Evolutionary conservation across 2,797 vertebrate species (phyloP).

Genomic region (Muscicapa striata): DNA sequence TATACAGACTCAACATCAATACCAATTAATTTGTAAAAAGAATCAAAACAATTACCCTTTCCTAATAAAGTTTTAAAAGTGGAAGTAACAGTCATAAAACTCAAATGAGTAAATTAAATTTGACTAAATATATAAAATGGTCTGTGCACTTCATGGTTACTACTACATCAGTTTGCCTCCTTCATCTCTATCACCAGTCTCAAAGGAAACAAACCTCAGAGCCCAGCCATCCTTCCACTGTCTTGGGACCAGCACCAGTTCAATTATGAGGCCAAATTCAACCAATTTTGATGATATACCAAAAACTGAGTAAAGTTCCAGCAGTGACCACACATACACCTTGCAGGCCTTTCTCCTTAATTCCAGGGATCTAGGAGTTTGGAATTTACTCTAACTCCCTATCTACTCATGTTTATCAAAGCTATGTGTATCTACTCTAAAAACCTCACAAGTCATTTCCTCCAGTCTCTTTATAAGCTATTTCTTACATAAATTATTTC

Average conservation of each 20-base stretch:
- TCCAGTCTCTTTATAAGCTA: background rate
- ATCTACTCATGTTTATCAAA: background rate
- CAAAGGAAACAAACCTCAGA: background rate
- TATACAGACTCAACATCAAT: background rate
- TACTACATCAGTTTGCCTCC: background rate
- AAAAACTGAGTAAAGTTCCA: background rate
- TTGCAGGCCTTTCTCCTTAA: background rate
- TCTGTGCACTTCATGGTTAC: background rate
- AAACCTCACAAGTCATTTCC: background rate
- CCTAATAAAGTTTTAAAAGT: constrained; percentile 3
- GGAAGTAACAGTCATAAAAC: background rate
- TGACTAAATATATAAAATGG: background rate
- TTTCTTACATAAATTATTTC: background rate
- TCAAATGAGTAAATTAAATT: background rate
- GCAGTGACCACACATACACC: accelerated
- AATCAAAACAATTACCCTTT: background rate
- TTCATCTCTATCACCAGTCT: background rate
- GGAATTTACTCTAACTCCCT: background rate
- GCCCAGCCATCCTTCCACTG: background rate
- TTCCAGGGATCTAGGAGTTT: background rate
- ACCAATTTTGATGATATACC: background rate
- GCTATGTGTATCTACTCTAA: background rate
- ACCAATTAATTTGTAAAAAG: background rate
- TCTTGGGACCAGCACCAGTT: background rate
- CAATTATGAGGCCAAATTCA: accelerated